Evolutionary conservation across 2,113 vertebrate genomes (phyloP).

Genomic region (Mobula hypostoma): DNA sequence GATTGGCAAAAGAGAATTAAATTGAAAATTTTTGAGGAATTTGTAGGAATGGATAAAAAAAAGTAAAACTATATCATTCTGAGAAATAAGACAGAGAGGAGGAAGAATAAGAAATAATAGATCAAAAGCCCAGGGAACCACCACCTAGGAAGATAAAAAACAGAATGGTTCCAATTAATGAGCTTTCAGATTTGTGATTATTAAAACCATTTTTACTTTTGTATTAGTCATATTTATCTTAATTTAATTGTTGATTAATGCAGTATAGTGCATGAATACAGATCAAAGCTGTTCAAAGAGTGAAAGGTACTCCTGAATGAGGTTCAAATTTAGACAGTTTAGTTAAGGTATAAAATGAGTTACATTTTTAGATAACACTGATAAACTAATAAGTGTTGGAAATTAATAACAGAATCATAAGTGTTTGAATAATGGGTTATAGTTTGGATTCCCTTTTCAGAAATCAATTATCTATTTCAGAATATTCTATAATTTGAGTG

Average conservation of each 20-base stretch:
- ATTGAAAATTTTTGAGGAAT: background rate
- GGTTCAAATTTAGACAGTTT: too few species aligned
- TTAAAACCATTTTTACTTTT: background rate
- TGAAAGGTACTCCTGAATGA: background rate
- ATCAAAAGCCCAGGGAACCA: background rate
- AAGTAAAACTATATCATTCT: background rate
- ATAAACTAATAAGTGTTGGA: background rate
- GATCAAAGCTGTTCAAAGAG: background rate
- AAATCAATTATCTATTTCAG: background rate
- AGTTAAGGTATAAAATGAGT: background rate
- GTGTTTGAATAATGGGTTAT: background rate
- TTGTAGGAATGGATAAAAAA: background rate
- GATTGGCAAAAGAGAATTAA: too few species aligned
- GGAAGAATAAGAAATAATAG: background rate
- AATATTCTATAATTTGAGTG: background rate
- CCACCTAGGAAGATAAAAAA: too few species aligned
- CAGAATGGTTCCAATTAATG: too few species aligned
- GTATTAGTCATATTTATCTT: background rate
- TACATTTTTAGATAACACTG: background rate
- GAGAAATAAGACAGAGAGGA: slow-evolving; percentile 1
- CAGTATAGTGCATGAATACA: background rate
- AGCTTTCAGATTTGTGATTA: slow-evolving; percentile 28
- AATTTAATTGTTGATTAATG: background rate
- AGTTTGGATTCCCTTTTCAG: background rate
- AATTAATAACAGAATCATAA: background rate